These are phyloP conservation scores for Scolopax mira DNA, from an alignment of 2,113 vertebrate genomes.

Conservation along the genomic window DNA sequence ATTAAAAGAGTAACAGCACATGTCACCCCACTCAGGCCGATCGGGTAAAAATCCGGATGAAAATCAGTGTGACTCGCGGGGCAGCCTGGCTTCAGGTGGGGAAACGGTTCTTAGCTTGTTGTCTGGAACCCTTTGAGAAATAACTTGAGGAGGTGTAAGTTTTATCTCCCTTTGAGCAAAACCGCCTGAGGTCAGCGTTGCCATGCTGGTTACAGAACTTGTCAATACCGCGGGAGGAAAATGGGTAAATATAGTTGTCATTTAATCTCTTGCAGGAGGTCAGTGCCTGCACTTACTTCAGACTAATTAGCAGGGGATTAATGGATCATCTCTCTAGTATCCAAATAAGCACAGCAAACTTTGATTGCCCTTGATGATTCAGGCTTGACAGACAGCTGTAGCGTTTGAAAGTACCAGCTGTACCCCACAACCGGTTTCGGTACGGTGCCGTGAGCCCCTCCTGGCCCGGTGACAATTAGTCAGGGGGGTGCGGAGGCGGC, in stretches of 20 bases:
- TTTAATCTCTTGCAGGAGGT: conserved; percentile 61
- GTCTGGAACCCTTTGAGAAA: neutral
- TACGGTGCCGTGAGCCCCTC: rapidly evolving
- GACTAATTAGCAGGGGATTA: conserved; percentile 57
- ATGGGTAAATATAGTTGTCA: conserved; percentile 60
- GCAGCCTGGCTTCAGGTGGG: neutral
- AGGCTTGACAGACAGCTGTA: neutral
- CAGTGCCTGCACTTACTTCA: conserved; percentile 45
- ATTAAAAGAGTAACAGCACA: neutral
- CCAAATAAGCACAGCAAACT: conserved; percentile 50
- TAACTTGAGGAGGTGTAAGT: neutral
- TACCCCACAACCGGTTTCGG: neutral
- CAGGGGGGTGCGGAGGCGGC: rapidly evolving
- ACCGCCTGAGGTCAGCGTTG: neutral
- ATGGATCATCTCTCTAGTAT: conserved; percentile 43
- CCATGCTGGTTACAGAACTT: neutral
- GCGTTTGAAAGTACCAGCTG: neutral
- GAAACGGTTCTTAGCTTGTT: neutral
- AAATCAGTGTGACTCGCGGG: neutral
- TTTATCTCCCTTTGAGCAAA: neutral
- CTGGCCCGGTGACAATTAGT: rapidly evolving
- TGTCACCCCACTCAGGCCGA: neutral
- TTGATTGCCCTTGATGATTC: conserved; percentile 46
- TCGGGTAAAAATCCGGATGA: neutral
- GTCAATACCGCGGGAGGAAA: neutral